Evolutionary conservation across 2,888 invertebrate species (phyloP), one percentile per base, ranked within the genome.

Genomic region (Schizaphis graminum): DNA sequence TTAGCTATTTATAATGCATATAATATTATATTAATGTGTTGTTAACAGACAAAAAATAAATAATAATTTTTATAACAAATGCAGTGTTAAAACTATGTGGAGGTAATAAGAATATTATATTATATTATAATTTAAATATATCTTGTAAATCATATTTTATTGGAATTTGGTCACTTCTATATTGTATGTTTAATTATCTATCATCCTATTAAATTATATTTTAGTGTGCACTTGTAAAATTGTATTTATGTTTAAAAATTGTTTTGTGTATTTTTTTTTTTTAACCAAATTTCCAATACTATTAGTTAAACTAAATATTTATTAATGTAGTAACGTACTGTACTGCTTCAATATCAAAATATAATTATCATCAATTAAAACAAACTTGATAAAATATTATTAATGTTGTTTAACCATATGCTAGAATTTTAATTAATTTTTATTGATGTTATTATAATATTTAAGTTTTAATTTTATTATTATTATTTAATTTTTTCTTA

Each of bases 361-460:
- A 26, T 41, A 53, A 11, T 35, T 77, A 21, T 77, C 16, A n/a
- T 35, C 77, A 35, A 21, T 35, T 77, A 35, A 77, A 35, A 77
- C 35, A n/a, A 85, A 84, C 13, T 91, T 56, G 10, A 44, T 24
- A 85, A n/a, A 56, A 56, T 53, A 84, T 7, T 84, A 57, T 44
- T 44, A 61, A n/a, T 61, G 10, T 35, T 10, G 35, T 53, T 11
- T 91, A 91, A 91, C 11, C n/a, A 56, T n/a, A 53, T 41, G 21
- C 16, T 91, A 57, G 44, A 21, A 91, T 85, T 84, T 56, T 85
- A 84, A 84, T 91, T 16, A 16, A 26, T 91, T 24, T 91, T 84
- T 56, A 53, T 91, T 84, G 41, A 41, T 84, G 53, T 84, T 91
- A 53, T 91, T 84, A 16, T 84, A 28, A 41, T 84, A 56, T 84